A percentile compares a stretch with the other conserved stretches of the same genome.
phyloP scores from a whole-genome alignment of 92 coral and sea anemone genomes.

The Heliopora coerulea region DNA sequence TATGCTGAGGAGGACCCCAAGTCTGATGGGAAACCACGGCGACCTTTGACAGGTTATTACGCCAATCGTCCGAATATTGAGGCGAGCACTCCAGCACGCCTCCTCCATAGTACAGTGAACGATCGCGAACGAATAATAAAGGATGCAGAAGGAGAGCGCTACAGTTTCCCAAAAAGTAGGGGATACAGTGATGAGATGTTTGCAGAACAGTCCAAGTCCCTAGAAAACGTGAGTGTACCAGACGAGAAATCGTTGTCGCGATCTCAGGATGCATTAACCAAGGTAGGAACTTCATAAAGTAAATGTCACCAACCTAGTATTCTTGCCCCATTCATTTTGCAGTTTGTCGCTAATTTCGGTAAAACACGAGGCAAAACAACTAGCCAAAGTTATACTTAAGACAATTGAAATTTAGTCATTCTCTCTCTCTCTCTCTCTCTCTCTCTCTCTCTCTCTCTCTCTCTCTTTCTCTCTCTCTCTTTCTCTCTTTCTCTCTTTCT shows the following conservation, averaged over 20 bases:
- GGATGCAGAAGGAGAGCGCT: background rate
- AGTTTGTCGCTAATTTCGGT: too few relatives aligned
- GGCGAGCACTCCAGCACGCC: conserved; percentile 14
- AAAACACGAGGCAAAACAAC: too few relatives aligned
- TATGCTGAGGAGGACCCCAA: conserved; percentile 33
- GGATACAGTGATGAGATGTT: background rate
- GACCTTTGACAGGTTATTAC: conserved; percentile 38
- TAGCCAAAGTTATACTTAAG: too few relatives aligned
- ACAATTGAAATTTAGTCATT: too few relatives aligned
- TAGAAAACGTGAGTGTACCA: conserved; percentile 16
- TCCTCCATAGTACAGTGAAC: conserved; percentile 10
- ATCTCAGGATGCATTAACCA: background rate
- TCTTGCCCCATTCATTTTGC: too few relatives aligned
- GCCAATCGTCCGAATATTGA: conserved; percentile 5
- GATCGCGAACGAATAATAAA: conserved; percentile 4
- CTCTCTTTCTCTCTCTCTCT: too few relatives aligned
- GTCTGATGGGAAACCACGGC: background rate
- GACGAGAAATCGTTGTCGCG: background rate
- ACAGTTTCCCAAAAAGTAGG: conserved; percentile 1
- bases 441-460: too few relatives aligned
- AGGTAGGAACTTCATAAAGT: too few relatives aligned
- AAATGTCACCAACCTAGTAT: too few relatives aligned
- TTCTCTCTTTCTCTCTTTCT: background rate
- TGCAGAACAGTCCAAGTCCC: background rate
- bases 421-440: too few relatives aligned